Base-by-base conservation (phyloP, 2,797 vertebrate species). In the Centropyge bicolor region DNA sequence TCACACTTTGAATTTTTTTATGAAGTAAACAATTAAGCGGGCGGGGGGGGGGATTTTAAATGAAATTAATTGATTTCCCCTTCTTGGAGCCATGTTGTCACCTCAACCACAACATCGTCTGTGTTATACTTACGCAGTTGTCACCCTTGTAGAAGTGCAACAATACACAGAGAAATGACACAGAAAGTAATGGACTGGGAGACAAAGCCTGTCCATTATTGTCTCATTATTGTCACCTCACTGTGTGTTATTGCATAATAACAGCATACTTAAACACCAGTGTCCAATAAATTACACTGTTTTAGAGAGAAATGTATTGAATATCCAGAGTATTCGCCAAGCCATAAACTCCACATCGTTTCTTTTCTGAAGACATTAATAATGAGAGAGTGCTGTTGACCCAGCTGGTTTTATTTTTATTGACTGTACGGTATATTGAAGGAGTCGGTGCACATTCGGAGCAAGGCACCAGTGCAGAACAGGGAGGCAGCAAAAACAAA, bases 391-490 rank as follows among this genome's bases (percentile, higher is more conserved):
- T 22, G 41, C 14, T 80, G 75, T 89, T 85, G 81, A 81, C 55
- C 67, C 81, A 90, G 77, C 67, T 86, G 78, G 41, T 76, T 85
- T 75, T 74, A 67, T 83, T 90, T 90, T 70, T 11, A 78, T 76
- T 64, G 43, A 62, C 61, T 57, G 52, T 63, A 55, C 41, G 63
- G 43, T 40, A 43, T 70, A 40, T 52, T 16, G 76, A 80, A 77
- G 52, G 43, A 72, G 72, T 61, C 35, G 5, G 36, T 35, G 70
- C 24, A 61, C 10, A 40, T 46, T 73, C 7, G 35, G 27, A 72
- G 67, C 0, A 35, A 65, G 48, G 70, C 74, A 73, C 61, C 72
- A 54, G 59, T 36, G 59, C 51, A 76, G 64, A 73, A 59, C 38
- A 68, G 80, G 77, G 82, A 88, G 75, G 63, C 64, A 86, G 83